phyloP scores from a whole-genome alignment of 2,797 vertebrate species.

The Propithecus perrieri region DNA sequence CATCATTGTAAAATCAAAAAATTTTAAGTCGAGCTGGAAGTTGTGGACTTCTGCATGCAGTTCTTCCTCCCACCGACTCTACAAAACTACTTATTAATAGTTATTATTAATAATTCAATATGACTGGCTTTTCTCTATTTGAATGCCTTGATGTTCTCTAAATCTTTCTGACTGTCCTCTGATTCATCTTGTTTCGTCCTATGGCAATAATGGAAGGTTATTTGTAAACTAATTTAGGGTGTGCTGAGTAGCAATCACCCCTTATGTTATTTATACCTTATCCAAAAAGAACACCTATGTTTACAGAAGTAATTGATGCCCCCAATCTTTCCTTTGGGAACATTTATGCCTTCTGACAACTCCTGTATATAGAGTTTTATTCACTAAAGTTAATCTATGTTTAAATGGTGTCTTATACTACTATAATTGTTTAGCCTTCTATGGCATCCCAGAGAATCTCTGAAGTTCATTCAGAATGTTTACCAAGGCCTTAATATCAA shows the following conservation, averaged over 20 bases:
- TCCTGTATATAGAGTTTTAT: not conserved
- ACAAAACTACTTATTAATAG: not conserved
- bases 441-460: not conserved
- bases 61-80: not conserved
- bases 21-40: not conserved
- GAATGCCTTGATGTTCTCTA: not conserved
- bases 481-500: not conserved
- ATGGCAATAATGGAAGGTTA: not conserved
- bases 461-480: conserved; percentile 3
- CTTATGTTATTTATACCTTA: not conserved
- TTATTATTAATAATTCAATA: not conserved
- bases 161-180: not conserved
- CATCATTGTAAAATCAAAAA: not conserved
- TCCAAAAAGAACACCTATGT: not conserved
- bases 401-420: not conserved
- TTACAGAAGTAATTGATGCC: not conserved
- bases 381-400: not conserved
- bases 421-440: not conserved
- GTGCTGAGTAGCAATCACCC: not conserved
- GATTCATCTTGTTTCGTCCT: not conserved
- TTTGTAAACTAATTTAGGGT: not conserved
- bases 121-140: not conserved
- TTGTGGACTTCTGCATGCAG: not conserved
- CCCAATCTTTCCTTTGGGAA: not conserved
- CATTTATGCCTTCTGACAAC: not conserved